Evolutionary conservation across 1,140 invertebrate species (phyloP), one percentile per base, ranked within the genome.

Genomic region (Telenomus remus): DNA sequence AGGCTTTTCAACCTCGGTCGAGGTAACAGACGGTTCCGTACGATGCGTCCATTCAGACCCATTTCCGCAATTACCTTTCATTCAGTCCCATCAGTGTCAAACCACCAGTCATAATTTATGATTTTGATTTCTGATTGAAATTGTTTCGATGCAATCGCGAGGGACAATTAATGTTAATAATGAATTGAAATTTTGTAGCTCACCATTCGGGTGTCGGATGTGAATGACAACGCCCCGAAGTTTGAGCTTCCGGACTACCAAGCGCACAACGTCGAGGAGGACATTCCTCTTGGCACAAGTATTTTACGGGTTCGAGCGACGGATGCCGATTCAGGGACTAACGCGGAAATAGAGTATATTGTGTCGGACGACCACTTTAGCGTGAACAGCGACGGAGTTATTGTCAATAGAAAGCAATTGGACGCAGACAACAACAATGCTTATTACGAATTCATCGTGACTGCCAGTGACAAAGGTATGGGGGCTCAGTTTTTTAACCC

Each of bases 391-490:
- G 95, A 92, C 80, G 96, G 96, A 19, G 93, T 97, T 11, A 97
- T 98, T 54, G 94, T 94, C 19, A 97, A 97, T 82, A 96, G 96
- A 81, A 97, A 96, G 79, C 95, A 96, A 84, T 89, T 98, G 11
- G 96, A 98, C 85, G 96, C 96, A 15, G 96, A 98, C 80, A 96
- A 97, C 79, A 97, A 97, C 78, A 97, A 97, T 84, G 96, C 96
- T n/a, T 97, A 97, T 82, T 97, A 98, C 83, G 95, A 97, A 85
- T 96, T 98, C 81, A 92, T 93, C 16, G 95, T 98, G 4, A 96
- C 95, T 10, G 96, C 96, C 5, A 96, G 94, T 83, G 96, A 98
- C 82, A 96, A 96, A 88, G 96, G 91, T 27, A 27, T 27, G 19
- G 19, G 19, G 19, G 19, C 19, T 91, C 15, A 42, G 19, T 50